Evolutionary conservation across 2,888 invertebrate species (phyloP), one percentile per base, ranked within the genome.

Genomic region (Tenthredo distinguenda): DNA sequence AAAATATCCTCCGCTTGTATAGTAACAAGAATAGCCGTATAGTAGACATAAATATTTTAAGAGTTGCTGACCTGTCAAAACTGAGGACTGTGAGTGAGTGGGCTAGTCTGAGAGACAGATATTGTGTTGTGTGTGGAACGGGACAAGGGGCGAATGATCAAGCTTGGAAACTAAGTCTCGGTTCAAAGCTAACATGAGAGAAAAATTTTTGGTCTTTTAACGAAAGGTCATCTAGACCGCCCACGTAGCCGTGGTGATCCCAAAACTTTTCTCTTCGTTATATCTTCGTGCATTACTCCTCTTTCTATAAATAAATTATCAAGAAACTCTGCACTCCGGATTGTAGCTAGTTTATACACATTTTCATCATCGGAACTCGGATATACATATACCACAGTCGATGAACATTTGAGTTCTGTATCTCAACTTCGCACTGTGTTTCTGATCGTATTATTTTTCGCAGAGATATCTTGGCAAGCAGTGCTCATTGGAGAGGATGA

Each of bases 41-140:
- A 74, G 85, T 87, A 89, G 84, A 74, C 76, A 43, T 90, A 90
- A 90, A 90, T 90, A 88, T 89, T 88, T 87, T 87, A 88, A 86
- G 89, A 88, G 89, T 89, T 90, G 90, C 88, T 88, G 90, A 90
- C 88, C 90, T 89, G 90, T 90, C 90, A 89, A 90, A 90, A 90
- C 86, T 87, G 84, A 85, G 86, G 85, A 87, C 88, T 87, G 87
- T 84, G 88, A 87, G 85, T 85, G 87, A 87, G 79, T 85, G 77
- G 84, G 37, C 68, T 31, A 84, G 79, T 79, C 79, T 86, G 68
- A 83, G 76, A 83, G 85, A 87, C 84, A 83, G 87, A 87, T 86
- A 84, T 87, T 87, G 84, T 84, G 85, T 68, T 83, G 47, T 71
- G 34, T 31, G 83, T 34, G 68, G 31, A 65, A 55, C 37, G 34